Evolutionary conservation across 2,888 invertebrate genomes (phyloP), one percentile per base, ranked within the genome.

Genomic region (Archips xylosteana): DNA sequence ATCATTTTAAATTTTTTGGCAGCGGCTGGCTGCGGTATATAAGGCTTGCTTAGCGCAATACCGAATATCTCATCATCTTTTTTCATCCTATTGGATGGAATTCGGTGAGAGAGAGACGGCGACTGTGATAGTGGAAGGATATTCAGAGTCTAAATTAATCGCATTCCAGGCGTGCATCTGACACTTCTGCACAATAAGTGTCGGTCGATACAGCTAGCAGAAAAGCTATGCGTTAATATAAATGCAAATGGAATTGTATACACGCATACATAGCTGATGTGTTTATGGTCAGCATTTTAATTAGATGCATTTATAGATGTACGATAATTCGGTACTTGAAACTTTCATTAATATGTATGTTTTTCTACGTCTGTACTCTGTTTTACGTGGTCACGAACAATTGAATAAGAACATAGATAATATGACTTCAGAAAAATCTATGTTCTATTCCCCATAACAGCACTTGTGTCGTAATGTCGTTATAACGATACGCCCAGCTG

Each of bases 1-100:
- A 82, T 83, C 80, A 85, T 86, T 88, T 23, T 86, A 81, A 82
- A 81, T 81, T 82, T 85, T 87, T 86, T 86, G 86, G 85, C 83
- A 81, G 79, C 70, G 74, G 66, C 75, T 59, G 64, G 51, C 49
- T 57, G 34, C 64, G 64, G 57, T 72, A 45, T 47, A 61, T 68
- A 63, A 63, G 73, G 59, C 57, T 59, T 39, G 60, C 12, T 23
- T 42, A 15, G 59, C 36, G 54, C 63, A 63, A 57, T 51, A 42
- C 51, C 62, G 34, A 34, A 72, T 60, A 63, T 47, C n/a, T 36
- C 6, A 62, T 47, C 47, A 63, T 63, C 49, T 9, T 62, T 60
- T 62, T 65, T 59, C 49, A 57, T 49, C 63, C n/a, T 32, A 65
- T 42, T 13, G 15, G 10, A 10, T 59, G 15, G 9, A 6, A 15